Base-by-base conservation (phyloP, 2,888 invertebrate genomes). In the Torymus aiolomorphi region DNA sequence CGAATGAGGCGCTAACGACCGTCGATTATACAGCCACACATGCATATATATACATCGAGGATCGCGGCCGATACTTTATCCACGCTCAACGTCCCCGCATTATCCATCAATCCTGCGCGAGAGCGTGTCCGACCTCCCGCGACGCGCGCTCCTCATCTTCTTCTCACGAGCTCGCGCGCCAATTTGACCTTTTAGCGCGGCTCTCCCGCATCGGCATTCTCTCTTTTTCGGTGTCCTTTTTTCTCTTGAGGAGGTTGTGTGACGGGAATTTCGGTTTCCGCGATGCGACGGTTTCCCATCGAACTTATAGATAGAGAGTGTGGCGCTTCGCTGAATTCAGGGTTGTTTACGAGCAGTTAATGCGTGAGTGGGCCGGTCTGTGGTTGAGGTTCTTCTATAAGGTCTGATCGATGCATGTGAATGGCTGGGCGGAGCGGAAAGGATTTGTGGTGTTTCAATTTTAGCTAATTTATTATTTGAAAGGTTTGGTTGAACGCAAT, bases 1-100 rank as follows among this genome's bases (percentile, higher is more conserved):
- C n/a, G 87, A 88, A 88, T 87, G 86, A 87, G 86, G 86, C 86
- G 86, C 87, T 89, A 89, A 89, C 89, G 89, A 89, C 83, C 84
- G 83, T 83, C 85, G 87, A 88, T 87, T 87, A 87, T 83, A 82
- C 76, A 12, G 14, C 18, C 57, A 2, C 13, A n/a, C 49, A 57
- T 12, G 51, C 20, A 56, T 10, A 42, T 8, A 42, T 10, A 8
- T 0, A 42, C 42, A 31, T 1, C 5, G 14, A 49, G 42, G 20
- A 67, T 42, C 16, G 54, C 42, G 8, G 8, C 8, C 42, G 42
- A 42, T 42, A 42, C 42, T 42, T 42, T 42, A 42, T 42, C 42
- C 42, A 42, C 42, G 42, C 42, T 42, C 42, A 42, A 42, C 42
- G 42, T 42, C 42, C 42, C 42, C 42, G 8, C 42, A 42, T 42